Conservation (phyloP, 2,797 vertebrate species). For the Lagorchestes hirsutus region DNA sequence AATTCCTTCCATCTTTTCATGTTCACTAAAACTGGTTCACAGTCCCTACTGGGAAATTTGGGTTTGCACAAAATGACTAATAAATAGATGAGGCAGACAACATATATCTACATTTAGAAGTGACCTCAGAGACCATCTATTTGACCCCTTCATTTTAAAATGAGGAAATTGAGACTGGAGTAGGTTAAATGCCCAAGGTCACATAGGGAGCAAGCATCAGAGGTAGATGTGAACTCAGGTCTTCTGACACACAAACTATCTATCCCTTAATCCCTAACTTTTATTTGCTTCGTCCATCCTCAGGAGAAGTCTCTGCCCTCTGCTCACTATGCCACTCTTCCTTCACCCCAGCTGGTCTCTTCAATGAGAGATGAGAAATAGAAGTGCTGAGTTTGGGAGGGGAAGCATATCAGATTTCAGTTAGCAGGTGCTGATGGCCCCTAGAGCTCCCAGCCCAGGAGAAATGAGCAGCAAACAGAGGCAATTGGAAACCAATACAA, state of each 20-base stretch:
- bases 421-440: slow-evolving; percentile 20
- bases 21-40: background rate
- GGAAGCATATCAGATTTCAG: background rate
- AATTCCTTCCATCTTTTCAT: background rate
- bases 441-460: background rate
- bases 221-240: background rate
- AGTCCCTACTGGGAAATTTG: background rate
- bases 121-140: background rate
- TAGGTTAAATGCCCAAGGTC: background rate
- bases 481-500: background rate
- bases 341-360: background rate
- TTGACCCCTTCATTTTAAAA: background rate
- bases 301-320: background rate
- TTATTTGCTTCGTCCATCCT: background rate
- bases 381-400: background rate
- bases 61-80: background rate
- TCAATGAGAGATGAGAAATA: background rate
- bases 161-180: background rate
- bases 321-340: background rate
- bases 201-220: background rate
- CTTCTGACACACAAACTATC: background rate
- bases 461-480: background rate
- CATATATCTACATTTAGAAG: background rate
- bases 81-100: background rate
- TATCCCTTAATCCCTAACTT: background rate